These are phyloP conservation scores for Ginglymostoma cirratum DNA, from an alignment of 2,113 vertebrate genomes.

Conservation along the genomic window DNA sequence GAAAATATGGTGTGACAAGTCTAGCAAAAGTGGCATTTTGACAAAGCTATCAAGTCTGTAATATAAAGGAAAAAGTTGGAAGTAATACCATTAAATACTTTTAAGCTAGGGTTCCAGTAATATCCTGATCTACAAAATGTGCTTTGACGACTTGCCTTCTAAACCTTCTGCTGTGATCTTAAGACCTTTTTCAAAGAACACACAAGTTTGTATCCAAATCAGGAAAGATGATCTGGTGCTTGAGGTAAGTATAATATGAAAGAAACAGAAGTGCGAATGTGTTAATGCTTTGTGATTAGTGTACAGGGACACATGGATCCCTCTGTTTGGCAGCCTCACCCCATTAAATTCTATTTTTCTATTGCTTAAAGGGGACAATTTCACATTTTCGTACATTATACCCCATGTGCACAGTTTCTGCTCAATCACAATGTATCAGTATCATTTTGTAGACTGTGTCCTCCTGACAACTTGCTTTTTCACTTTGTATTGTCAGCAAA, in stretches of 20 bases:
- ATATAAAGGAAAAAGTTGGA: background rate
- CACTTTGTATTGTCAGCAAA: too few relatives aligned
- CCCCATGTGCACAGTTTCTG: too few relatives aligned
- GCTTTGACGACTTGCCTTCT: background rate
- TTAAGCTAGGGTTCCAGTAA: background rate
- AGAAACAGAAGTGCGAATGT: background rate
- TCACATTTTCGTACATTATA: too few relatives aligned
- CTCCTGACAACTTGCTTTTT: too few relatives aligned
- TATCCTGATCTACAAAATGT: background rate
- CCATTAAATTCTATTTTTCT: too few relatives aligned
- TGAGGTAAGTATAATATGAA: background rate
- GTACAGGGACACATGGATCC: too few relatives aligned
- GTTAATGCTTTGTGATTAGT: too few relatives aligned
- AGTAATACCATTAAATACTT: background rate
- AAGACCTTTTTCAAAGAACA: background rate
- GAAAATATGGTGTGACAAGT: background rate
- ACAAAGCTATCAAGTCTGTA: background rate
- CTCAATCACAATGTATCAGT: too few relatives aligned
- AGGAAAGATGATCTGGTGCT: background rate
- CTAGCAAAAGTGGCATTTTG: background rate
- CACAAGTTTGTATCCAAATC: background rate
- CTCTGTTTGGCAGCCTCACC: too few relatives aligned
- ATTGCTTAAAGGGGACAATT: too few relatives aligned
- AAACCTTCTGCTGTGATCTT: background rate
- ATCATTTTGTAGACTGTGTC: too few relatives aligned